Evolutionary conservation across 92 coral and sea anemone species (phyloP).

Genomic region (Paragorgia papillata): DNA sequence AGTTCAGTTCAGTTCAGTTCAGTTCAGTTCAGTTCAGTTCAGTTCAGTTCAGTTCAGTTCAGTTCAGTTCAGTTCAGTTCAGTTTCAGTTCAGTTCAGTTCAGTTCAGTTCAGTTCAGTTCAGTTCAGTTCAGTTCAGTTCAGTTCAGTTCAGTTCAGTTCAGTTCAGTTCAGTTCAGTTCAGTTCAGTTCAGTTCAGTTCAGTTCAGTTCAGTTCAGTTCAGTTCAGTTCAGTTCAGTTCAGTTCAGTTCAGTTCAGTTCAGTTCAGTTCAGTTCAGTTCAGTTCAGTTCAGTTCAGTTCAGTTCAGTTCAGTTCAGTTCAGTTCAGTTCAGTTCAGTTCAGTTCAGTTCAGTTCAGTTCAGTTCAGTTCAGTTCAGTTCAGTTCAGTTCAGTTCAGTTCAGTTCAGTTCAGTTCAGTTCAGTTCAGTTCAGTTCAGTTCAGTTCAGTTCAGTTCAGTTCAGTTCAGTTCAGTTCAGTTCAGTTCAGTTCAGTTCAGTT

Average conservation of each 20-base stretch:
- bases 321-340: constrained; percentile 16
- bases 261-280: constrained; percentile 15
- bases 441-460: constrained; percentile 15
- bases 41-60: constrained; percentile 12
- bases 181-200: too few species aligned
- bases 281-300: constrained; percentile 18
- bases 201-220: too few species aligned
- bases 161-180: too few species aligned
- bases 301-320: constrained; percentile 18
- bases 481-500: constrained; percentile 18
- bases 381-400: too few species aligned
- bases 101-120: too few species aligned
- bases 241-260: constrained; percentile 12
- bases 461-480: constrained; percentile 19
- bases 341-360: constrained; percentile 9
- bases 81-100: too few species aligned
- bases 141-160: too few species aligned
- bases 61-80: neutral
- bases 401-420: constrained; percentile 8
- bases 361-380: too few species aligned
- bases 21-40: constrained; percentile 15
- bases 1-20: constrained; percentile 11
- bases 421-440: constrained; percentile 13
- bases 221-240: neutral
- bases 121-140: too few species aligned